Evolutionary conservation across 2,888 invertebrate genomes (phyloP).

Genomic region (Drosophila colorata): DNA sequence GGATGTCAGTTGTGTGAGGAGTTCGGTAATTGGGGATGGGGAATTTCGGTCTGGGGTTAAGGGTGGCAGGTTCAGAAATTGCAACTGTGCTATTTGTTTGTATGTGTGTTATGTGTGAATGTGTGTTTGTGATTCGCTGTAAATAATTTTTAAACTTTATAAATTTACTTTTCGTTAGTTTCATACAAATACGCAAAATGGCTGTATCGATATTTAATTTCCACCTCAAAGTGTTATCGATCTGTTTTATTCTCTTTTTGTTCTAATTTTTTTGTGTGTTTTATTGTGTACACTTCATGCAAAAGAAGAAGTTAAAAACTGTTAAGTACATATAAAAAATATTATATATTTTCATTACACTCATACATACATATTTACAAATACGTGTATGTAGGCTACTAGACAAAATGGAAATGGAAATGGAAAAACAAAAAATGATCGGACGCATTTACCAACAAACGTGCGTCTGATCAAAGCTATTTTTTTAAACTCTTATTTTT

Average conservation of each 20-base stretch:
- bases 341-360: slow-evolving; percentile 34
- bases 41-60: neutral
- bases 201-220: slow-evolving; percentile 46
- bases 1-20: too few species aligned
- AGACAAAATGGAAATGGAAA: slow-evolving; percentile 14
- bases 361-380: slow-evolving; percentile 58
- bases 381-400: slow-evolving; percentile 31
- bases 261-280: neutral
- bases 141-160: slow-evolving; percentile 52
- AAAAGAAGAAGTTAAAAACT: slow-evolving; percentile 70
- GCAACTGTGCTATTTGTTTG: slow-evolving; percentile 24
- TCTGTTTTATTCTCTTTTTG: too few species aligned
- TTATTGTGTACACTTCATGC: slow-evolving; percentile 53
- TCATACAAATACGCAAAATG: slow-evolving; percentile 56
- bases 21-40: neutral
- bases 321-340: slow-evolving; percentile 74
- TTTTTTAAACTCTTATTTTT: neutral
- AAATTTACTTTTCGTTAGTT: slow-evolving; percentile 53
- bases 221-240: slow-evolving; percentile 2
- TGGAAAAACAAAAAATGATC: neutral
- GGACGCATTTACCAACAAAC: neutral
- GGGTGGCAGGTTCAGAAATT: slow-evolving; percentile 6
- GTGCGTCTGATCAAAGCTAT: slow-evolving; percentile 37
- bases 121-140: slow-evolving; percentile 55
- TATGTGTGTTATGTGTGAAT: slow-evolving; percentile 1